Base-by-base conservation (phyloP, 1,140 invertebrate species). In the Helicorthomorpha holstii region DNA sequence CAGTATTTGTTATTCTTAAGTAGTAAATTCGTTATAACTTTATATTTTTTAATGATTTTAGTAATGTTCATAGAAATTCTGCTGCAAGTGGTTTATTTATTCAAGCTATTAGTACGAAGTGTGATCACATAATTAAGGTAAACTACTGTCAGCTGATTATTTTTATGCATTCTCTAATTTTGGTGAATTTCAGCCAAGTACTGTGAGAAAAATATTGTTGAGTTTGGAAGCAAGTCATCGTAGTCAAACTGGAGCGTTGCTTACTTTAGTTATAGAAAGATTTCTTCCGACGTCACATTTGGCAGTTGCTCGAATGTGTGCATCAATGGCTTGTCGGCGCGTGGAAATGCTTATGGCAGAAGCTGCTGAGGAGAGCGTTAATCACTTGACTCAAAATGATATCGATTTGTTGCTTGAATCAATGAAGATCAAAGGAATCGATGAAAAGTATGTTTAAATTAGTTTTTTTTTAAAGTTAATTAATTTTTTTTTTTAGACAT, bases 41-140 rank as follows among this genome's bases (percentile, higher is more conserved):
- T 21, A 19, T 22, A 46, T 7, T 46, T 46, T 46, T 10, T 46
- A 4, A 46, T 10, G 7, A 4, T 54, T 63, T 73, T 48, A 72
- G 75, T 52, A 73, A 77, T 41, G 69, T 82, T 46, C 78, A 82
- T 63, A 71, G 77, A 58, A 81, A 80, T 59, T 62, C 77, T 2
- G 71, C 73, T 1, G 76, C 82, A 0, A 84, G 82, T 57, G 76
- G 76, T 21, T 59, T 85, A 21, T 72, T 88, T 58, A 69, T 87
- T 34, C 78, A 84, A 58, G 79, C 80, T 10, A 73, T 85, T 21
- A 66, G 68, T 60, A 63, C 71, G 2, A 58, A 75, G 69, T 57
- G 77, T 75, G 29, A 74, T 67, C 64, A 70, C 53, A 58, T 73
- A 2, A 55, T 59, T 12, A 62, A 65, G 59, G 67, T 70, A 59